phyloP scores from a whole-genome alignment of 2,113 vertebrate genomes.

The Caretta caretta region DNA sequence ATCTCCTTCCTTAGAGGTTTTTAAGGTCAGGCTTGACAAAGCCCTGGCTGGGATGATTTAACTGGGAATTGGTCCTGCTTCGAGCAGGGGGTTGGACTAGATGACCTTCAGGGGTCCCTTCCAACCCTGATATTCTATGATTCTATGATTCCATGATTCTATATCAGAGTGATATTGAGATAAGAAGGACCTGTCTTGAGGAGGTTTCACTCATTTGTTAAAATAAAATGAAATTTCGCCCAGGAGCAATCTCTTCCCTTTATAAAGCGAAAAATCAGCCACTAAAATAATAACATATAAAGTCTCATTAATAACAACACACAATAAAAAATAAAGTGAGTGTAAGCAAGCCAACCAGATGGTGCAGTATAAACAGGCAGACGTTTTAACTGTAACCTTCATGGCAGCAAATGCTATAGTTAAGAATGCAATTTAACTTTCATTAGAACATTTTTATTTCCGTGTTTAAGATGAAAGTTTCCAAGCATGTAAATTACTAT shows the following conservation, averaged over 20 bases:
- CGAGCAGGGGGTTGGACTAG: no score
- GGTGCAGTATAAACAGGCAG: conserved; percentile 63
- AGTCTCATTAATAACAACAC: conserved; percentile 71
- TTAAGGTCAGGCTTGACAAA: no score
- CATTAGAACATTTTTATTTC: conserved; percentile 61
- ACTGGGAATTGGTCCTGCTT: no score
- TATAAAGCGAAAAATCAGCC: conserved; percentile 60
- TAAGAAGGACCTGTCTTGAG: neutral
- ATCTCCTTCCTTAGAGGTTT: no score
- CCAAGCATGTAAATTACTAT: conserved; percentile 22
- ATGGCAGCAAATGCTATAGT: conserved; percentile 60
- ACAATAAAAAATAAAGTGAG: conserved; percentile 31
- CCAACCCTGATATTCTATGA: no score
- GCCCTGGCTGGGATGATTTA: no score
- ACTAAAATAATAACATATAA: conserved; percentile 62
- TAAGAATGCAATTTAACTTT: conserved; percentile 63
- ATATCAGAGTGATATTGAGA: neutral
- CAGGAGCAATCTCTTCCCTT: conserved; percentile 48
- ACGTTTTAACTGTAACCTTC: conserved; percentile 71
- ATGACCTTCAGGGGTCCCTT: no score
- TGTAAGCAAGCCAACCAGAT: conserved; percentile 68
- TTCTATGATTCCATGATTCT: no score
- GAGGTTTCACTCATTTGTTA: conserved; percentile 26
- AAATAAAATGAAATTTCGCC: conserved; percentile 49
- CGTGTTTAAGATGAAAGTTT: conserved; percentile 41